Evolutionary conservation across 2,888 invertebrate genomes (phyloP).

Genomic region (Trypoxylon attenuatum): DNA sequence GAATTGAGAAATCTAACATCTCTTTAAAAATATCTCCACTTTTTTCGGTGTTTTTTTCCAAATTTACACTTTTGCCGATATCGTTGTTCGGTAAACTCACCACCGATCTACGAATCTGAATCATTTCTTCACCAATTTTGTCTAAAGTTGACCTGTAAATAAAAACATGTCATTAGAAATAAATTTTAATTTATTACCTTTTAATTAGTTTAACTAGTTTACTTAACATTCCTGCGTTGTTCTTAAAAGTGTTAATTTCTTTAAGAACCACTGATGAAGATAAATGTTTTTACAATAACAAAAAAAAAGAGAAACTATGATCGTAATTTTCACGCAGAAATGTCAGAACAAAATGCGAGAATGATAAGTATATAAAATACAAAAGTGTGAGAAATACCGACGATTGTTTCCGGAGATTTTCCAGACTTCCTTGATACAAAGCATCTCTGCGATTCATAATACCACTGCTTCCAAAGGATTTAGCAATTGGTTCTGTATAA

Average conservation of each 20-base stretch:
- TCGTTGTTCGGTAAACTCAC: constrained; percentile 16
- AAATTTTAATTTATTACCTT: no score
- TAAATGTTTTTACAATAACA: no score
- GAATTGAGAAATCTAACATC: constrained; percentile 91
- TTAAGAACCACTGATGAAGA: no score
- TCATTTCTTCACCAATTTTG: constrained; percentile 21
- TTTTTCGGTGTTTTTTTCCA: neutral
- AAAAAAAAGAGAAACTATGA: neutral
- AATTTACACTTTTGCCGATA: no score
- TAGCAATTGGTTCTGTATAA: constrained; percentile 30
- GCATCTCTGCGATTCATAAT: constrained; percentile 92
- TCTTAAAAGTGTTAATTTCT: no score
- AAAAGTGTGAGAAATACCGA: constrained; percentile 68
- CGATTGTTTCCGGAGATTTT: constrained; percentile 74
- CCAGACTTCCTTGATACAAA: constrained; percentile 88
- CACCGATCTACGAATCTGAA: constrained; percentile 3
- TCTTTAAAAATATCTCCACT: constrained; percentile 79
- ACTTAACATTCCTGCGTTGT: no score
- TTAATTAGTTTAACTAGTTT: no score
- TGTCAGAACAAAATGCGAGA: constrained; percentile 8
- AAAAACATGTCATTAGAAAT: no score
- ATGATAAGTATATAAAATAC: no score
- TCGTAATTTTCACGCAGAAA: neutral
- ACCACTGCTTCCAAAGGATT: constrained; percentile 79
- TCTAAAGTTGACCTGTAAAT: constrained; percentile 20